phyloP scores from a whole-genome alignment of 2,797 vertebrate genomes.

The Gadopsis bispinosus region DNA sequence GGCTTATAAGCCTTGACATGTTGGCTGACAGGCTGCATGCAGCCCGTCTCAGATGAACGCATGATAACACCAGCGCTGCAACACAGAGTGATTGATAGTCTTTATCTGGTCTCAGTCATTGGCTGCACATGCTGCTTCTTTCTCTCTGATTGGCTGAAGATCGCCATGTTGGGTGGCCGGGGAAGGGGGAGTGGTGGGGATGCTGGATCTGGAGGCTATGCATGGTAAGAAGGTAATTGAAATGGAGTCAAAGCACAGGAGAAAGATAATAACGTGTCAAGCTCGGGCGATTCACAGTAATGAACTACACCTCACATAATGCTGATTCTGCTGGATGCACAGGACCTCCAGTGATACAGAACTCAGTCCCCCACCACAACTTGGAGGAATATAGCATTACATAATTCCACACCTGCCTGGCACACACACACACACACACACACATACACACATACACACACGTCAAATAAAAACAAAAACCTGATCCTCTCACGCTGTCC shows the following conservation, averaged over 20 bases:
- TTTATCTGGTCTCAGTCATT: constrained; percentile 73
- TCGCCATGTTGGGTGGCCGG: constrained; percentile 62
- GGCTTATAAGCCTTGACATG: constrained; percentile 71
- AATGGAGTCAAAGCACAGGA: constrained; percentile 86
- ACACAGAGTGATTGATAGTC: constrained; percentile 71
- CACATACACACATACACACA: constrained; percentile 16
- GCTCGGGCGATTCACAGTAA: constrained; percentile 83
- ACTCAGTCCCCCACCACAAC: constrained; percentile 66
- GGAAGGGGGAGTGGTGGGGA: constrained; percentile 22
- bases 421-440: constrained; percentile 15
- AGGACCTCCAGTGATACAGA: constrained; percentile 78
- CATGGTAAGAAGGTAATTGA: constrained; percentile 88
- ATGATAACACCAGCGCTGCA: constrained; percentile 69
- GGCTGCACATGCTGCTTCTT: constrained; percentile 67
- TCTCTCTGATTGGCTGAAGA: constrained; percentile 70
- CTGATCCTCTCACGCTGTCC: constrained; percentile 41
- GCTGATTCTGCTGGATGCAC: constrained; percentile 83
- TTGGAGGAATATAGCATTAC: constrained; percentile 71
- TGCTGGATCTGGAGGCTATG: constrained; percentile 69
- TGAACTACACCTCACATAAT: constrained; percentile 85
- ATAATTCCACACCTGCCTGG: constrained; percentile 67
- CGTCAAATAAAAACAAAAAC: constrained; percentile 50
- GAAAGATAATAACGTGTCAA: constrained; percentile 88
- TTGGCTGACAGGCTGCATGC: constrained; percentile 66
- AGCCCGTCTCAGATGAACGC: constrained; percentile 62